Conservation (phyloP, 2,888 invertebrate genomes). For the Morpho achilles region DNA sequence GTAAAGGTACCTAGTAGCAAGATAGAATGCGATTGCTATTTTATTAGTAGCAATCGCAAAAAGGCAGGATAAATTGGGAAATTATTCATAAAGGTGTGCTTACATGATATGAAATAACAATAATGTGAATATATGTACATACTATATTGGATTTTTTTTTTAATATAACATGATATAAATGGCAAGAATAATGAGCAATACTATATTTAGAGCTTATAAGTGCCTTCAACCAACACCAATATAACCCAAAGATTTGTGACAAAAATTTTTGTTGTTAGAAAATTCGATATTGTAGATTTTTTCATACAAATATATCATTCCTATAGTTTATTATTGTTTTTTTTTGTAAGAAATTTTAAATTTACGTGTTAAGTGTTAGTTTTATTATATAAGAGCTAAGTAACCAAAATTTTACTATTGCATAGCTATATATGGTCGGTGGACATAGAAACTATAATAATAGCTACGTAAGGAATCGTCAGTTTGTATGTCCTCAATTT, state of each 20-base stretch:
- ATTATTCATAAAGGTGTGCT: too few species aligned
- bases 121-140: not conserved
- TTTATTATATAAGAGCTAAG: conserved; percentile 20
- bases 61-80: too few species aligned
- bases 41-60: too few species aligned
- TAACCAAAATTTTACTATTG: conserved; percentile 24
- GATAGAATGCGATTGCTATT: too few species aligned
- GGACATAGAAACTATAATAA: not conserved
- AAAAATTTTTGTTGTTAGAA: conserved; percentile 11
- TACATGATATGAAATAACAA: too few species aligned
- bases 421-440: conserved; percentile 5
- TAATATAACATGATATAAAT: not conserved
- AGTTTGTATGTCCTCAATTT: too few species aligned
- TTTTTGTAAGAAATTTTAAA: conserved; percentile 29
- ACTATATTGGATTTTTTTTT: too few species aligned
- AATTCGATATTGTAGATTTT: conserved; percentile 15
- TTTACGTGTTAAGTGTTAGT: conserved; percentile 22
- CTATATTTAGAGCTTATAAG: conserved; percentile 28
- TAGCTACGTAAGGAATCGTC: too few species aligned
- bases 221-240: conserved; percentile 30
- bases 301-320: conserved; percentile 43
- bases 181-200: conserved; percentile 11
- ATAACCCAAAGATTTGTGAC: conserved; percentile 36
- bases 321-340: conserved; percentile 48
- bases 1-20: too few species aligned